phyloP scores from a whole-genome alignment of 1,140 invertebrate genomes.

The Neuroterus valhalla region DNA sequence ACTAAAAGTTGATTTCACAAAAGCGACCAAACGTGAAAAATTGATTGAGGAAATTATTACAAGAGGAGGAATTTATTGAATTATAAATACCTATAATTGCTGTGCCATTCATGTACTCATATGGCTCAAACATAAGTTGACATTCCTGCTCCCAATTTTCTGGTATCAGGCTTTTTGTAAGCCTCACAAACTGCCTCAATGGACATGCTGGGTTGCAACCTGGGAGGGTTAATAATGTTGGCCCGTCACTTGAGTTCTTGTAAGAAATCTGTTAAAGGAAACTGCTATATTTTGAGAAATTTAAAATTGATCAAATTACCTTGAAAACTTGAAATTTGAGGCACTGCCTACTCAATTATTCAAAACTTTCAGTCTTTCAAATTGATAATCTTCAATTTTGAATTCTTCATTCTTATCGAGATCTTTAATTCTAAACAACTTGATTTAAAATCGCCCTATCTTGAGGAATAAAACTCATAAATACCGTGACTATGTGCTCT shows the following conservation, averaged over 20 bases:
- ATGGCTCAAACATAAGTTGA: constrained; percentile 55
- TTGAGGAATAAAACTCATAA: constrained; percentile 29
- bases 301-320: not conserved
- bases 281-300: constrained; percentile 28
- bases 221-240: constrained; percentile 76
- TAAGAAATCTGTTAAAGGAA: constrained; percentile 76
- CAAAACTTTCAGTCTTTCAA: too few species aligned
- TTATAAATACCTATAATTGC: constrained; percentile 63
- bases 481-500: constrained; percentile 72
- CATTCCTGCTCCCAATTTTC: constrained; percentile 78
- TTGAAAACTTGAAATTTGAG: constrained; percentile 2
- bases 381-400: too few species aligned
- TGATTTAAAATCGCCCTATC: constrained; percentile 3
- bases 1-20: too few species aligned
- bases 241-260: constrained; percentile 77
- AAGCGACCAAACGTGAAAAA: too few species aligned
- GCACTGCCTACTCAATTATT: too few species aligned
- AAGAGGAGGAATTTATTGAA: not conserved
- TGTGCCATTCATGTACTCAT: constrained; percentile 58
- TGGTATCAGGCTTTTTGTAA: constrained; percentile 76
- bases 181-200: constrained; percentile 74
- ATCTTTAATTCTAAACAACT: not conserved
- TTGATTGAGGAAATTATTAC: too few species aligned
- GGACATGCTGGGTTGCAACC: constrained; percentile 79
- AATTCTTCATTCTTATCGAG: too few species aligned